Base-by-base conservation (phyloP, 2,113 vertebrate species). In the Corydoras maculifer region DNA sequence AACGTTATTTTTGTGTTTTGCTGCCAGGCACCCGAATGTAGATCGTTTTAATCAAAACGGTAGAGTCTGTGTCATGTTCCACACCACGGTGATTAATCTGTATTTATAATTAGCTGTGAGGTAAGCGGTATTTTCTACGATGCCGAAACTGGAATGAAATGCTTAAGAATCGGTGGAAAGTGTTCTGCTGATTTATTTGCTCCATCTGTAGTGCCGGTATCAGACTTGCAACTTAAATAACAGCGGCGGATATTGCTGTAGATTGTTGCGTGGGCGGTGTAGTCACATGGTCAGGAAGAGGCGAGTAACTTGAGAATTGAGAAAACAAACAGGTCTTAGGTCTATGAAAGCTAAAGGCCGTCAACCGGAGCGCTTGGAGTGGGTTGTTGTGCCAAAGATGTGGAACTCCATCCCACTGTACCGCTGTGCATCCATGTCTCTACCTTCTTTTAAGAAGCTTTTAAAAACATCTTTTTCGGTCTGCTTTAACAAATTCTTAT, bases 251-350 rank as follows among this genome's bases (percentile, higher is more conserved):
- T 84, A 77, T 84, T 79, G 85, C 82, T 82, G 77, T 80, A 72
- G 66, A 86, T 74, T 86, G 82, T 85, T 86, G 87, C 82, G 83
- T 11, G 81, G 86, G 77, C 81, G 82, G 65, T 70, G 68, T 66
- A 76, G 48, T 57, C 48, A 81, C 84, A 81, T 70, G 69, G 70
- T 58, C 32, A 48, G 55, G 82, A 74, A 83, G 84, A 87, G 83
- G 79, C 79, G 79, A 83, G 85, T 89, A 84, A 72, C 82, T 74
- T 82, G 83, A 79, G 77, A 71, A 14, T 68, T 76, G 75, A 70
- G 84, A 83, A 82, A 81, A 85, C 79, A 86, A 68, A 25, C 18
- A 25, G 18, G 18, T 25, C 1, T 25, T 25, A 25, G 18, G 18
- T 25, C 18, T 25, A 25, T 25, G 18, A 25, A 25, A 25, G 18